These are phyloP conservation scores for Lasioglossum figueresi DNA, from an alignment of 2,888 invertebrate species.

Conservation along the genomic window DNA sequence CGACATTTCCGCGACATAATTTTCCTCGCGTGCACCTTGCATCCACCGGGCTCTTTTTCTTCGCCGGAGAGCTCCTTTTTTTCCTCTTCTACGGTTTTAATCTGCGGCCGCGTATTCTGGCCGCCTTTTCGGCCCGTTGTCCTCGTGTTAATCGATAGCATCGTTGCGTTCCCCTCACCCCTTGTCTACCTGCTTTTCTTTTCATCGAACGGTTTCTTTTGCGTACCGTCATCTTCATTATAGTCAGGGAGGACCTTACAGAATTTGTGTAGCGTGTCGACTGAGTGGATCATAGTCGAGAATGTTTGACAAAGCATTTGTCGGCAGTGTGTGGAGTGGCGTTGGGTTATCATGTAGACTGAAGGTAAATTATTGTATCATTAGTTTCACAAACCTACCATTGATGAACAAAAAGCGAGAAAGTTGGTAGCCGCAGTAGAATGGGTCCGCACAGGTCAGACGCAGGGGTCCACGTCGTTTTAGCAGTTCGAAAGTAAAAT, in stretches of 20 bases:
- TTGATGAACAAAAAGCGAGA: neutral
- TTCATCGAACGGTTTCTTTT: slow-evolving; percentile 1
- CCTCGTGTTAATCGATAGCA: slow-evolving; percentile 27
- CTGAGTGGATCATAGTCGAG: neutral
- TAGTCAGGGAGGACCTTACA: neutral
- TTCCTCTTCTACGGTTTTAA: slow-evolving; percentile 19
- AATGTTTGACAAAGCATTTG: neutral
- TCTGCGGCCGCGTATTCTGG: slow-evolving; percentile 8
- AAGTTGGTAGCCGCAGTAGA: neutral
- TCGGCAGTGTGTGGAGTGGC: neutral
- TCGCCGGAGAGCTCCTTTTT: neutral
- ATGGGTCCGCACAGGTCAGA: neutral
- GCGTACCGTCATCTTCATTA: neutral
- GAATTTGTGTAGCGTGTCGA: neutral
- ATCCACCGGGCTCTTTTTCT: neutral
- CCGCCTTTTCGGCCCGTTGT: neutral
- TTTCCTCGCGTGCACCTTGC: slow-evolving; percentile 34
- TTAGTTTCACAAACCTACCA: too few relatives aligned
- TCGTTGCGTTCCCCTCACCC: neutral
- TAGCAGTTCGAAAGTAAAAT: neutral
- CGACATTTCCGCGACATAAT: slow-evolving; percentile 57
- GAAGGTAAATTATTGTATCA: neutral
- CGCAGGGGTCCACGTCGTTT: neutral
- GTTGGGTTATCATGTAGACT: neutral
- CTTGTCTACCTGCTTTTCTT: neutral